These are phyloP conservation scores for Gavialis gangeticus DNA, from an alignment of 2,113 vertebrate species.

Conservation along the genomic window DNA sequence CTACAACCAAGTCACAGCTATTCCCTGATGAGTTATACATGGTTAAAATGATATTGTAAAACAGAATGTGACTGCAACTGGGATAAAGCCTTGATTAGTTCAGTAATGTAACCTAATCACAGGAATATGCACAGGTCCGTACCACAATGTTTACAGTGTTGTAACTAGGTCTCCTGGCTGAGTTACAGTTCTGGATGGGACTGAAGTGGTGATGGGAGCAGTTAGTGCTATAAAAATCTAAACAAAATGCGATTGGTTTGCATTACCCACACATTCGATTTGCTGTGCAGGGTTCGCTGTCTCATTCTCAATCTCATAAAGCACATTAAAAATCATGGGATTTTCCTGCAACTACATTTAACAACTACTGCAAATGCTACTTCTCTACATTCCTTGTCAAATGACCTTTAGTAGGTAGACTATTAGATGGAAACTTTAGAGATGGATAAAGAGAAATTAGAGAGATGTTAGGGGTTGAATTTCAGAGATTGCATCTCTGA, in stretches of 20 bases:
- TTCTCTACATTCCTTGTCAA: slow-evolving; percentile 54
- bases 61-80: background rate
- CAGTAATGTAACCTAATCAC: background rate
- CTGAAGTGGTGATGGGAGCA: background rate
- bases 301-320: slow-evolving; percentile 44
- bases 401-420: slow-evolving; percentile 34
- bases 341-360: slow-evolving; percentile 40
- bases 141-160: background rate
- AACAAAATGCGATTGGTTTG: background rate
- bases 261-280: background rate
- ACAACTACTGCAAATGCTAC: slow-evolving; percentile 39
- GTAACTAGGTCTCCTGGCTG: background rate
- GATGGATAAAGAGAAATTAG: slow-evolving; percentile 65
- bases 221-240: background rate
- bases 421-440: slow-evolving; percentile 63
- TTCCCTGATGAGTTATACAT: fast-evolving
- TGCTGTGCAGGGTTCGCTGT: slow-evolving; percentile 12
- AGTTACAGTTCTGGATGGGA: background rate
- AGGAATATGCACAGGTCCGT: background rate
- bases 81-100: background rate
- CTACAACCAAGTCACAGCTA: background rate
- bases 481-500: slow-evolving; percentile 52
- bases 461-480: slow-evolving; percentile 48
- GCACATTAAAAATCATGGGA: slow-evolving; percentile 30
- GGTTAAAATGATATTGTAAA: background rate